Percentiles rank a stretch among this genome's conserved stretches.
Conservation (phyloP, 2,888 invertebrate species). For the Sepioteuthis lessoniana region DNA sequence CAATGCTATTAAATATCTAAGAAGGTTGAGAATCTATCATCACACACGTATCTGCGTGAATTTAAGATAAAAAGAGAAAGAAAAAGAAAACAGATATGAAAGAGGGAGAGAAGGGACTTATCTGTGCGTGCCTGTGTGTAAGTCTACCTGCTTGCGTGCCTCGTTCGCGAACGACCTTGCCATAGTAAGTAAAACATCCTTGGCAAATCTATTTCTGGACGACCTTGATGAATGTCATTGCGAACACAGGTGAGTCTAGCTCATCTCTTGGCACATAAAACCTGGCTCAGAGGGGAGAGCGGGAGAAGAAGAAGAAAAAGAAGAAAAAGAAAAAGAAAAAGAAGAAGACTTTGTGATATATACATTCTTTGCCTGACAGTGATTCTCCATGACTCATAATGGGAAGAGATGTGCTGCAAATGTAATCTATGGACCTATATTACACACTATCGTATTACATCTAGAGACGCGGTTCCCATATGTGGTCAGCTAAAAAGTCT, state of each 20-base stretch:
- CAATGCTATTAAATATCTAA: too few relatives aligned
- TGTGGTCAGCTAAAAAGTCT: neutral
- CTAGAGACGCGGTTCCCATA: neutral
- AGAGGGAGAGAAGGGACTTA: neutral
- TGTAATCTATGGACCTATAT: neutral
- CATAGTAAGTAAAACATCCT: neutral
- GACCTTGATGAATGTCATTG: neutral
- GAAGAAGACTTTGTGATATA: neutral
- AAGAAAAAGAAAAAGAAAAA: neutral
- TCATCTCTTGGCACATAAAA: neutral
- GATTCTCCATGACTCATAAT: neutral
- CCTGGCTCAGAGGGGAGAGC: neutral
- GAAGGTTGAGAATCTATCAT: too few relatives aligned
- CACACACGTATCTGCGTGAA: too few relatives aligned
- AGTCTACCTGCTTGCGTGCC: neutral
- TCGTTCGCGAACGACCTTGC: neutral
- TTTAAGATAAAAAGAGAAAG: too few relatives aligned
- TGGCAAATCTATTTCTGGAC: neutral
- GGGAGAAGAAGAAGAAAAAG: neutral
- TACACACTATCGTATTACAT: neutral
- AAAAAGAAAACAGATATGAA: too few relatives aligned
- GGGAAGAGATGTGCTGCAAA: neutral
- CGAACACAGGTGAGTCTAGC: neutral
- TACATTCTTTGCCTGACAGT: neutral
- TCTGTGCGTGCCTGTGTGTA: neutral